Percentiles rank a stretch among this genome's conserved stretches.
These are phyloP conservation scores for Amiota mariae DNA, from an alignment of 2,888 invertebrate genomes.

Conservation along the genomic window DNA sequence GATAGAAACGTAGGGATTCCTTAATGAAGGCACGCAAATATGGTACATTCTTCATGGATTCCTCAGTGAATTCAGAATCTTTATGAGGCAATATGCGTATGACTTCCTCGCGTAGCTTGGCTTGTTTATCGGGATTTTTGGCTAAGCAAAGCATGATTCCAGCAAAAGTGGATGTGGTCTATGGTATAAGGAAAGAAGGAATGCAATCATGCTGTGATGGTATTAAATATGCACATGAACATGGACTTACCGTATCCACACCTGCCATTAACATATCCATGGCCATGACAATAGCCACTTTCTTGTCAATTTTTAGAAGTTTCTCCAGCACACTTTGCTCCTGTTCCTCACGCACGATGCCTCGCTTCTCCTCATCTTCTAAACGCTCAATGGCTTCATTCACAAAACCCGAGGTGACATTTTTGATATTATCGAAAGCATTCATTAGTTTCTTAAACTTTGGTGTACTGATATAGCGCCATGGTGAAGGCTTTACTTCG, in stretches of 20 bases:
- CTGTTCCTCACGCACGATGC: conserved; percentile 37
- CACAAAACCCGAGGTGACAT: conserved; percentile 63
- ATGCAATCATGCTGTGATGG: background rate
- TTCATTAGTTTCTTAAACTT: conserved; percentile 55
- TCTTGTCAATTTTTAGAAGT: conserved; percentile 77
- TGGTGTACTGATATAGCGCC: conserved; percentile 54
- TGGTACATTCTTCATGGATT: conserved; percentile 74
- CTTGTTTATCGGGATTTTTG: conserved; percentile 79
- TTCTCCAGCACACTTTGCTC: conserved; percentile 79
- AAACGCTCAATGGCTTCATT: conserved; percentile 66
- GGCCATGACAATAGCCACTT: conserved; percentile 79
- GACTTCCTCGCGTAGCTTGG: conserved; percentile 78
- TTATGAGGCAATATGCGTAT: conserved; percentile 72
- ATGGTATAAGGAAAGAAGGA: conserved; percentile 53
- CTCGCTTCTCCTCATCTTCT: conserved; percentile 47
- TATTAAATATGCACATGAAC: background rate
- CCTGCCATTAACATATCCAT: conserved; percentile 82
- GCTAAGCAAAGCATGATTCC: conserved; percentile 74
- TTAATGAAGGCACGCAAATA: conserved; percentile 84
- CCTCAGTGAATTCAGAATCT: conserved; percentile 73
- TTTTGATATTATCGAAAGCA: conserved; percentile 54
- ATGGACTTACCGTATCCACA: conserved; percentile 79
- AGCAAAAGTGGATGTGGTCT: conserved; percentile 62
- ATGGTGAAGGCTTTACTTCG: conserved; percentile 59
- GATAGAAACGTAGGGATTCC: conserved; percentile 79